phyloP scores from a whole-genome alignment of 2,888 invertebrate species.

The Ophion ventricosus region DNA sequence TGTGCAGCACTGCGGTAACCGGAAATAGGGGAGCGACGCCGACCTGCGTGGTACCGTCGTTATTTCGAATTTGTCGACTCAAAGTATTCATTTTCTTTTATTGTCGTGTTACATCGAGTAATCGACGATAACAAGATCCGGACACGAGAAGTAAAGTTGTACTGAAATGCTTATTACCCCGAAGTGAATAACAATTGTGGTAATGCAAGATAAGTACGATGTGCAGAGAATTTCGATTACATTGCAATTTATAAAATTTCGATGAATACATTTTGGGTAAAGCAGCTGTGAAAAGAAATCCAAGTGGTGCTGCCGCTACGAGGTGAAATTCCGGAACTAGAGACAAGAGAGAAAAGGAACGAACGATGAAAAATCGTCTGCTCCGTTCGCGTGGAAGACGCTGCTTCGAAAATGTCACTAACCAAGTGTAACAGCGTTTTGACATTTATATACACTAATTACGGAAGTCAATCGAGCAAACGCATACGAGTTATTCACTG shows the following conservation, averaged over 20 bases:
- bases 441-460: slow-evolving; percentile 40
- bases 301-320: slow-evolving; percentile 23
- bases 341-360: neutral
- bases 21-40: neutral
- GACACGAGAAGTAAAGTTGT: too few species aligned
- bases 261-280: neutral
- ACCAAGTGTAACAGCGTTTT: slow-evolving; percentile 35
- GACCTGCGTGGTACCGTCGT: neutral
- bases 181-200: too few species aligned
- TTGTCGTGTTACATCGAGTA: neutral
- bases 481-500: slow-evolving; percentile 54
- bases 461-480: slow-evolving; percentile 44
- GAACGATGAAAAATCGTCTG: slow-evolving; percentile 61
- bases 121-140: neutral
- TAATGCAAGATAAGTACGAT: too few species aligned
- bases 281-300: neutral
- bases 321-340: neutral
- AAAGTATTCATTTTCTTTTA: neutral
- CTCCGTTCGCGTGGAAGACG: slow-evolving; percentile 48
- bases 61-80: neutral
- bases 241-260: too few species aligned
- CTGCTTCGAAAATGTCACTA: slow-evolving; percentile 60
- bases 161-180: too few species aligned
- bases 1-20: neutral
- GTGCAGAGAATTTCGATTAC: too few species aligned